Conservation (phyloP, 2,113 vertebrate species). For the Merops nubicus region DNA sequence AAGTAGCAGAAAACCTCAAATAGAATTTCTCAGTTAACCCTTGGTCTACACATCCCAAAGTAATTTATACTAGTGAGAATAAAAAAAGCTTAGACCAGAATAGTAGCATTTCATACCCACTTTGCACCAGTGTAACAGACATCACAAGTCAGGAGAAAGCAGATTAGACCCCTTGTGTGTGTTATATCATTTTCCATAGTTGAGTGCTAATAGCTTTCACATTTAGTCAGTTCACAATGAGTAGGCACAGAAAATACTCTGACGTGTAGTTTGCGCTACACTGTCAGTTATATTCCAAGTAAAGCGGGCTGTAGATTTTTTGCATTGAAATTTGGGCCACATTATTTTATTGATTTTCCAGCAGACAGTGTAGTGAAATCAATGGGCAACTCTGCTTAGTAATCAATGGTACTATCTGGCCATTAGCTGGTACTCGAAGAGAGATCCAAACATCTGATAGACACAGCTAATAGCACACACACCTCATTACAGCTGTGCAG, state of each 20-base stretch:
- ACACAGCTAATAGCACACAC: not conserved
- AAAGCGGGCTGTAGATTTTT: not conserved
- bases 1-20: not conserved
- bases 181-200: not conserved
- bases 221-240: not conserved
- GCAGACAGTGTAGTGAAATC: constrained; percentile 21
- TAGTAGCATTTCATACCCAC: not conserved
- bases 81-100: not conserved
- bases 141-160: not conserved
- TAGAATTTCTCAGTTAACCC: not conserved
- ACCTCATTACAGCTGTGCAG: not conserved
- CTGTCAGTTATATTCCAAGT: not conserved
- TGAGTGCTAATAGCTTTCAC: not conserved
- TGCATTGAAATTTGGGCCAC: constrained; percentile 10
- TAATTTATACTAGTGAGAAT: not conserved
- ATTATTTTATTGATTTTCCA: constrained; percentile 31
- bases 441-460: not conserved
- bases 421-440: constrained; percentile 5
- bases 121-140: not conserved
- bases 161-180: not conserved
- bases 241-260: not conserved
- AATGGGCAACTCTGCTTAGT: not conserved
- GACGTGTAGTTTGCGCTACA: not conserved
- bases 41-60: not conserved
- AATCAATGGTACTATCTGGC: constrained; percentile 35